Conservation (phyloP, 2,797 vertebrate species). For the Xenopus petersii region DNA sequence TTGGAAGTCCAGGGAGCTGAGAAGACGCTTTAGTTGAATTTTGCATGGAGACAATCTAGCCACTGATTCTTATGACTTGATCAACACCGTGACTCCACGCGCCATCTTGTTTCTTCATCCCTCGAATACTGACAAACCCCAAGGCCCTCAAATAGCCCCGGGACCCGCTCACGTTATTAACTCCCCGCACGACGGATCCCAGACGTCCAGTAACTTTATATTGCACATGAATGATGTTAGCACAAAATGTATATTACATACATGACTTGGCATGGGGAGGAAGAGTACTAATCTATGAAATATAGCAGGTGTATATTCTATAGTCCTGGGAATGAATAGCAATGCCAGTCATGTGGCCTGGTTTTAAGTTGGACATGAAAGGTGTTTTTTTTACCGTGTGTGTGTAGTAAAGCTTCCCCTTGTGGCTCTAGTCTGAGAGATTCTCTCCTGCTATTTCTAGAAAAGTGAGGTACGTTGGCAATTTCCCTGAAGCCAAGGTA, state of each 20-base stretch:
- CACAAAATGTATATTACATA: constrained; percentile 27
- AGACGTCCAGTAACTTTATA: neutral
- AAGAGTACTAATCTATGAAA: constrained; percentile 6
- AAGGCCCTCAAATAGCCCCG: neutral
- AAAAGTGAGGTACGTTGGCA: neutral
- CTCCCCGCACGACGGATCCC: constrained; percentile 8
- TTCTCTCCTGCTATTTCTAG: neutral
- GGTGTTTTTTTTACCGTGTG: neutral
- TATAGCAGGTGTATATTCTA: constrained; percentile 20
- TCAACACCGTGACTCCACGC: constrained; percentile 20
- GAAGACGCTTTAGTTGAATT: neutral
- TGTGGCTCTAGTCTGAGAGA: neutral
- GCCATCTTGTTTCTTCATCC: constrained; percentile 17
- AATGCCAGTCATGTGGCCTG: neutral
- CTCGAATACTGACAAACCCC: neutral
- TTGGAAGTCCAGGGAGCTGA: constrained; percentile 91
- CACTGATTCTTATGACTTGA: constrained; percentile 27
- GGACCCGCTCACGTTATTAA: neutral
- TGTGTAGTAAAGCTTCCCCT: neutral
- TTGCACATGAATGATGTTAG: constrained; percentile 21
- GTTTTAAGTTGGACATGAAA: neutral
- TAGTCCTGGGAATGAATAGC: constrained; percentile 19
- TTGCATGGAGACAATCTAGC: constrained; percentile 50
- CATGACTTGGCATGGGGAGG: neutral
- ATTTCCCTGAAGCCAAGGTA: no score